Evolutionary conservation across 2,888 invertebrate species (phyloP).

Genomic region (Plutella xylostella): DNA sequence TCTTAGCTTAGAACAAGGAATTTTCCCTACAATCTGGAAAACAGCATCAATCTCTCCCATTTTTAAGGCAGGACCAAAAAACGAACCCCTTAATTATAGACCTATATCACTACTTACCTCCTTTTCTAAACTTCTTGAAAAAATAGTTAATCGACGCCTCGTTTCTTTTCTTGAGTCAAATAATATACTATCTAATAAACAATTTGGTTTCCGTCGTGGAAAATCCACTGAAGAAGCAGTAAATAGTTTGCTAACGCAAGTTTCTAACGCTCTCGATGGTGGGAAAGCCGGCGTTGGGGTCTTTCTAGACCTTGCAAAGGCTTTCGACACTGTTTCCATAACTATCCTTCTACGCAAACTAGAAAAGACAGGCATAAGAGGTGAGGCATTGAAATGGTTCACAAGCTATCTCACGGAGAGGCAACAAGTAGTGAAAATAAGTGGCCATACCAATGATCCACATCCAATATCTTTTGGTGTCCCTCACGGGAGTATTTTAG

Average conservation of each 20-base stretch:
- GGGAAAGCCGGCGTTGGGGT: not conserved
- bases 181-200: not conserved
- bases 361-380: not conserved
- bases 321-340: no score
- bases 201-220: slow-evolving; percentile 1
- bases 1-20: not conserved
- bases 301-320: no score
- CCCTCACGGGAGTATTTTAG: not conserved
- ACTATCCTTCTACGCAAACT: not conserved
- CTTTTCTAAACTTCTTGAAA: slow-evolving; percentile 2
- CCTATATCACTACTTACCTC: slow-evolving; percentile 1
- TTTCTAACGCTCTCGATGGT: not conserved
- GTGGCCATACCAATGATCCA: not conserved
- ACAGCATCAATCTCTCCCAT: not conserved
- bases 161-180: not conserved
- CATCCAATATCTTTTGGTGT: not conserved
- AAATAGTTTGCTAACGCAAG: not conserved
- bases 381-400: slow-evolving; percentile 1
- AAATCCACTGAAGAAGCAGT: slow-evolving; percentile 5
- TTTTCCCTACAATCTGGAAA: not conserved
- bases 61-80: not conserved
- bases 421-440: not conserved
- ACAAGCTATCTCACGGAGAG: not conserved
- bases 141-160: not conserved
- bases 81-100: not conserved